These are phyloP conservation scores for Mustela lutreola DNA, from an alignment of 2,113 vertebrate species.

Conservation along the genomic window DNA sequence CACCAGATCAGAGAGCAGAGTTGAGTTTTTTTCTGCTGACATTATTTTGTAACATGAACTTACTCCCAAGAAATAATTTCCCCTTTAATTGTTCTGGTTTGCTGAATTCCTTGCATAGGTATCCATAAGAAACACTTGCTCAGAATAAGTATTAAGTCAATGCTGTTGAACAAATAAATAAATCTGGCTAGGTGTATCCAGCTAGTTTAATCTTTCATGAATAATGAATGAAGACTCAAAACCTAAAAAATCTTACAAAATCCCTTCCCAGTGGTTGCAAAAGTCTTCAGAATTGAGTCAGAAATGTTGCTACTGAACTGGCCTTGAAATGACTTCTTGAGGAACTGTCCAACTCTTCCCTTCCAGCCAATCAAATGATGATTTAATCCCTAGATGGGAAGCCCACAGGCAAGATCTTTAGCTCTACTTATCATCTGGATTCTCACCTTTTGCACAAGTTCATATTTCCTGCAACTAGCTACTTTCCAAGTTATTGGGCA, in stretches of 20 bases:
- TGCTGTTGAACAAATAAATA: conserved; percentile 56
- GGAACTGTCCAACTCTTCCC: not conserved
- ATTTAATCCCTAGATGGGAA: not conserved
- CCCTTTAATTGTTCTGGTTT: conserved; percentile 13
- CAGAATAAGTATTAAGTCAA: conserved; percentile 10
- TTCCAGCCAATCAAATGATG: not conserved
- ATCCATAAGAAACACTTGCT: conserved; percentile 27
- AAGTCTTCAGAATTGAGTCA: not conserved
- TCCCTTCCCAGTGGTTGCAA: not conserved
- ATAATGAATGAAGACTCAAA: conserved; percentile 62
- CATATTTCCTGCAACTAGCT: not conserved
- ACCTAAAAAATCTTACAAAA: conserved; percentile 35
- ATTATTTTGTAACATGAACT: not conserved
- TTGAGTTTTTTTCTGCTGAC: not conserved
- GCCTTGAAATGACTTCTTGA: not conserved
- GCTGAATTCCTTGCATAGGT: not conserved
- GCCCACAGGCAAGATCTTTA: not conserved
- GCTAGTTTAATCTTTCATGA: conserved; percentile 49
- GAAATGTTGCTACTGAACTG: not conserved
- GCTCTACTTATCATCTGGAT: not conserved
- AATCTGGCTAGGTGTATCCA: not conserved
- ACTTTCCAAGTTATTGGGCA: not conserved
- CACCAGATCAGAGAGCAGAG: not conserved
- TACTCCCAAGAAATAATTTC: conserved; percentile 53
- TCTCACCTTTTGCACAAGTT: not conserved